Conservation (phyloP, 2,888 invertebrate species). For the Agelastica alni region DNA sequence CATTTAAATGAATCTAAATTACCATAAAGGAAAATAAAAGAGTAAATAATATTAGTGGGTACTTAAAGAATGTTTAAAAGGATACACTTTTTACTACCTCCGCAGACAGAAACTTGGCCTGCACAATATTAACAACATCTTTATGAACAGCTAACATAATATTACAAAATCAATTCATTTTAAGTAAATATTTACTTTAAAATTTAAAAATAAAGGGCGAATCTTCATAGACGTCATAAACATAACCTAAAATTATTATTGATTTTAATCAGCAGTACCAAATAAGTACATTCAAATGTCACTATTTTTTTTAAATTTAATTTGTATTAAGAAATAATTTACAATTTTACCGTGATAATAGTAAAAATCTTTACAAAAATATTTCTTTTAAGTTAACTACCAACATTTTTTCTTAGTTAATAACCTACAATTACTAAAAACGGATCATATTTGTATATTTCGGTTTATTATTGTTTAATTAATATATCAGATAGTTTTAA, state of each 20-base stretch:
- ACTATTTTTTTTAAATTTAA: too few species aligned
- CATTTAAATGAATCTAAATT: conserved; percentile 54
- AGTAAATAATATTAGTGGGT: not conserved
- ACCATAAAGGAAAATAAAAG: conserved; percentile 39
- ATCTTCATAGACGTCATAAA: conserved; percentile 14
- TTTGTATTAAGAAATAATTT: too few species aligned
- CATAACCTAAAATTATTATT: conserved; percentile 24
- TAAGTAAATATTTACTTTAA: conserved; percentile 19
- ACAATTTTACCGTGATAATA: too few species aligned
- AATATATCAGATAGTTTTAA: too few species aligned
- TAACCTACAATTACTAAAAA: too few species aligned
- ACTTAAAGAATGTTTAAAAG: conserved; percentile 44
- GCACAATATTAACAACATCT: conserved; percentile 58
- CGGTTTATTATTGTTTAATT: too few species aligned
- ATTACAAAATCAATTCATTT: conserved; percentile 24
- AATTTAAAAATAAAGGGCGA: conserved; percentile 21
- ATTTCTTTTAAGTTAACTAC: too few species aligned
- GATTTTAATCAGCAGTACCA: conserved; percentile 1
- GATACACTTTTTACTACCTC: conserved; percentile 64
- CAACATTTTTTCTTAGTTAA: too few species aligned
- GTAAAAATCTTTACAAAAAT: too few species aligned
- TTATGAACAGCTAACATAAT: conserved; percentile 49
- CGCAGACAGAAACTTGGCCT: conserved; percentile 63
- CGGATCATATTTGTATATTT: too few species aligned
- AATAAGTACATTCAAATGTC: too few species aligned